Conservation (phyloP, 2,797 vertebrate genomes). For the Morelia viridis region DNA sequence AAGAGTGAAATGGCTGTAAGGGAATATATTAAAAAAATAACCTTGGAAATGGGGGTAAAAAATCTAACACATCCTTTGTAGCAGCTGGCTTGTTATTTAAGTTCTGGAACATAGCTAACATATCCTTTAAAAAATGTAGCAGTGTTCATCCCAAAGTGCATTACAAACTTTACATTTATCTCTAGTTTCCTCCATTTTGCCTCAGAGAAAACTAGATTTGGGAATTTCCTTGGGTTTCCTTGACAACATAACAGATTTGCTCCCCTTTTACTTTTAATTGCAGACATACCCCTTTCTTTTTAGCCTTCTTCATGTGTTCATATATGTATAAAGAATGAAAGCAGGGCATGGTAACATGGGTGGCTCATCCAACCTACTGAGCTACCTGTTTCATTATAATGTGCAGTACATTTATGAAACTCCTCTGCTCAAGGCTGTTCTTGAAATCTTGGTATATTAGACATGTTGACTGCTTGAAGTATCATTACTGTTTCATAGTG, state of each 20-base stretch:
- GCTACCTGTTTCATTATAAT: not conserved
- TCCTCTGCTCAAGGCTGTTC: not conserved
- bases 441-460: not conserved
- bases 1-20: slow-evolving; percentile 30
- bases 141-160: slow-evolving; percentile 8
- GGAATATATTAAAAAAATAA: not conserved
- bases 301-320: not conserved
- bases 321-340: not conserved
- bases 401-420: too few species aligned
- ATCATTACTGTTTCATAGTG: not conserved
- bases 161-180: slow-evolving; percentile 23
- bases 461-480: not conserved
- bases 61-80: slow-evolving; percentile 36
- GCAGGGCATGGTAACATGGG: not conserved
- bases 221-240: not conserved
- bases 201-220: not conserved
- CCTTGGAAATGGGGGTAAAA: not conserved
- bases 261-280: not conserved
- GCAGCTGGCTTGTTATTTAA: slow-evolving; percentile 48
- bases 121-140: not conserved
- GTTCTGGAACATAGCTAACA: slow-evolving; percentile 43
- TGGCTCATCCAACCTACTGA: not conserved
- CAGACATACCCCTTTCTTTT: not conserved
- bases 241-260: not conserved
- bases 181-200: not conserved